Evolutionary conservation across 2,888 invertebrate species (phyloP).

Genomic region (Pycnomerus fuliginosus): DNA sequence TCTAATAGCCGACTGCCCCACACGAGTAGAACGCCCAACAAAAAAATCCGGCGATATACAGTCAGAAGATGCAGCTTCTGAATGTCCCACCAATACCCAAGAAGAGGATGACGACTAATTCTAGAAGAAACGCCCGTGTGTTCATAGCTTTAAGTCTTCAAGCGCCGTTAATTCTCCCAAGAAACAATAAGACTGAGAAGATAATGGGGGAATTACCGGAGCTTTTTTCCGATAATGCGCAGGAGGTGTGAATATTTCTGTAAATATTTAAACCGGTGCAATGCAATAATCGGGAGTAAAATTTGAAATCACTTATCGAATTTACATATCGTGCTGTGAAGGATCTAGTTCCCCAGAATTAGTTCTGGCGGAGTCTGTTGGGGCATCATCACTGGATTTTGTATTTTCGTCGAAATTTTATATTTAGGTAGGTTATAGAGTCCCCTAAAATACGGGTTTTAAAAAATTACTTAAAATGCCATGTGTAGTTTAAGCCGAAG

Average conservation of each 20-base stretch:
- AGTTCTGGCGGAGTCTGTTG: slow-evolving; percentile 13
- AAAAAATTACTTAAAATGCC: slow-evolving; percentile 17
- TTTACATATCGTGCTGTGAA: slow-evolving; percentile 53
- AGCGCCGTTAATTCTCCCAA: background rate
- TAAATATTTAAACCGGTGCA: background rate
- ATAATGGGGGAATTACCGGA: too few species aligned
- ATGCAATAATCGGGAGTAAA: background rate
- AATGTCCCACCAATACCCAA: background rate
- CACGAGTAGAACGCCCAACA: background rate
- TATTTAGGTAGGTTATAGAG: slow-evolving; percentile 21
- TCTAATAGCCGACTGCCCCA: slow-evolving; percentile 85
- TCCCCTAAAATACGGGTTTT: slow-evolving; percentile 9
- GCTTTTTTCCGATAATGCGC: too few species aligned
- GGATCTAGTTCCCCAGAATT: slow-evolving; percentile 26
- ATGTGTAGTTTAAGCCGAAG: slow-evolving; percentile 30
- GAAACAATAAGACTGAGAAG: background rate
- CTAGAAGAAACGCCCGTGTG: background rate
- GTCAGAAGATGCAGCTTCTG: background rate
- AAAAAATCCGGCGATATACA: background rate
- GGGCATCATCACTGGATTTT: slow-evolving; percentile 8
- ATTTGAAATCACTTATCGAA: too few species aligned
- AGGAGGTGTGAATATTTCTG: background rate
- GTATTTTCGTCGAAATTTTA: slow-evolving; percentile 21
- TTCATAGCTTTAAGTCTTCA: background rate
- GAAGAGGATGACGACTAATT: background rate